Percentiles rank a stretch among this genome's conserved stretches.
Conservation (phyloP, 2,888 invertebrate species). For the Spodoptera littoralis region DNA sequence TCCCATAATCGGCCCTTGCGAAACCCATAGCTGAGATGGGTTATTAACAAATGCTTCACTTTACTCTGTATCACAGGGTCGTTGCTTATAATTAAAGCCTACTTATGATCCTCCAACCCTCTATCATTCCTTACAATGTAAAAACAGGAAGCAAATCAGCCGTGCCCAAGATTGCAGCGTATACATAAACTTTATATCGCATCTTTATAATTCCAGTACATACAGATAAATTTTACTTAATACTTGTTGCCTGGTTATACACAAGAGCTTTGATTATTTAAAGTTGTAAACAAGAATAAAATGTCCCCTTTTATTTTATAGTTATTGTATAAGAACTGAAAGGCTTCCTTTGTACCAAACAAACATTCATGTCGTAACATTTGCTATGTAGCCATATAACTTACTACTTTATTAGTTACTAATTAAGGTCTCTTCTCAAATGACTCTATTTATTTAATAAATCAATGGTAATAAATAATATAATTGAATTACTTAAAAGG, state of each 20-base stretch:
- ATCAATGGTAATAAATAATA: conserved; percentile 15
- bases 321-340: conserved; percentile 33
- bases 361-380: conserved; percentile 12
- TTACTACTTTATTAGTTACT: conserved; percentile 16
- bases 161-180: too few species aligned
- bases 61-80: too few species aligned
- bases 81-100: too few species aligned
- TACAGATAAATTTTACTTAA: conserved; percentile 2
- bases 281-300: conserved; percentile 20
- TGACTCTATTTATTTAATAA: conserved; percentile 11
- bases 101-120: too few species aligned
- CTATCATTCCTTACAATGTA: too few species aligned
- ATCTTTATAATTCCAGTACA: background rate
- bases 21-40: too few species aligned
- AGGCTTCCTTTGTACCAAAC: conserved; percentile 32
- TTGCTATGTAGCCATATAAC: conserved; percentile 11
- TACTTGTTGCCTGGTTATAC: conserved; percentile 5
- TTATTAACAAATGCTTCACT: too few species aligned
- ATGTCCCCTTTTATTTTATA: conserved; percentile 32
- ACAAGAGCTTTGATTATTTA: conserved; percentile 22
- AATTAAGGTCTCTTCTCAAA: conserved; percentile 19
- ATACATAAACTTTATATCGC: too few species aligned
- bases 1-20: too few species aligned
- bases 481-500: conserved; percentile 10
- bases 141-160: too few species aligned